These are phyloP conservation scores for Vespertilio murinus DNA, from an alignment of 2,797 vertebrate species.

Conservation along the genomic window DNA sequence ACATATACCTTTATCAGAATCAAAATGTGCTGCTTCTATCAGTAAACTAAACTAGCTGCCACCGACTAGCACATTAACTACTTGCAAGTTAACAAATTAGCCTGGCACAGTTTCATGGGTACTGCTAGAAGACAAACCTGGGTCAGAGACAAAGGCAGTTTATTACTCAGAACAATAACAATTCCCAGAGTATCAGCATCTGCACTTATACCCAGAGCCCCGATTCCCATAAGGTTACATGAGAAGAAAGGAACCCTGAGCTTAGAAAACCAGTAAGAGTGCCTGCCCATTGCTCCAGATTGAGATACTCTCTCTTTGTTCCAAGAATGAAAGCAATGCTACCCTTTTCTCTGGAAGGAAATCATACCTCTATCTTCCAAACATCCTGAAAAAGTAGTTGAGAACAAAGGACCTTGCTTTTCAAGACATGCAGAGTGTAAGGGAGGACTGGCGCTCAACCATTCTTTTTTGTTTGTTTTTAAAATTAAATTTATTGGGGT, in stretches of 20 bases:
- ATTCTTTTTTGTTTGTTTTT: neutral
- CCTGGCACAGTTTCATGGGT: neutral
- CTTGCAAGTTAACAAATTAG: neutral
- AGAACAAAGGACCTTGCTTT: slow-evolving; percentile 1
- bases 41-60: neutral
- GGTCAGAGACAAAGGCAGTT: neutral
- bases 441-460: neutral
- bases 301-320: neutral
- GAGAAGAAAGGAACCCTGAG: neutral
- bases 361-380: neutral
- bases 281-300: neutral
- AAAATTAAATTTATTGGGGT: neutral
- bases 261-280: neutral
- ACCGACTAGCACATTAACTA: neutral
- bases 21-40: neutral
- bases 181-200: neutral
- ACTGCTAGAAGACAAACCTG: neutral
- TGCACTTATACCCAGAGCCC: neutral
- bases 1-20: neutral
- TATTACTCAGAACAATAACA: neutral
- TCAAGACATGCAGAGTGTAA: neutral
- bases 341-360: neutral
- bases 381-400: neutral
- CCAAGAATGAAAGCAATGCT: neutral
- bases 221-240: neutral